Evolutionary conservation across 2,797 vertebrate species (phyloP).

Genomic region (Galago senegalensis): DNA sequence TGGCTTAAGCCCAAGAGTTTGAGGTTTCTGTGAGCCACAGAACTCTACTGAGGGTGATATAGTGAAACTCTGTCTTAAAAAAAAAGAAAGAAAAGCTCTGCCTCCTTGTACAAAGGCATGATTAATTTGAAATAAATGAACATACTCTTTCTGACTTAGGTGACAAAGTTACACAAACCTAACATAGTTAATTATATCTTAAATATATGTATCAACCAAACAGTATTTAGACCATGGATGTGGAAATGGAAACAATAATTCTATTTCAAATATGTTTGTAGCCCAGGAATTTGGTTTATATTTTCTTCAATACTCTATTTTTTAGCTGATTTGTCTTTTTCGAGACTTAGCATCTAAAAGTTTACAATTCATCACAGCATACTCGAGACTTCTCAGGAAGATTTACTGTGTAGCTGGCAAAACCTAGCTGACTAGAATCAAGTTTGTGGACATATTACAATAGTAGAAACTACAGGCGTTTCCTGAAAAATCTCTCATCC

Average conservation of each 20-base stretch:
- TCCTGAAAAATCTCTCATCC: not conserved
- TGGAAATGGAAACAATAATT: not conserved
- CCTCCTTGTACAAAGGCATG: not conserved
- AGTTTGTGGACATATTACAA: not conserved
- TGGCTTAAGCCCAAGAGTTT: no score
- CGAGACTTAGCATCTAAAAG: slow-evolving; percentile 32
- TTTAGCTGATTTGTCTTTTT: slow-evolving; percentile 28
- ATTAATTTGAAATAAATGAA: slow-evolving; percentile 56
- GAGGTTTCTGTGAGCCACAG: no score
- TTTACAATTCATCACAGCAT: not conserved
- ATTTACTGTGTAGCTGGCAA: not conserved
- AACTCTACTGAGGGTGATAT: no score
- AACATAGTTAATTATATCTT: slow-evolving; percentile 16
- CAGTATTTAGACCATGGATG: not conserved
- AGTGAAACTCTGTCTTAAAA: no score
- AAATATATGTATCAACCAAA: not conserved
- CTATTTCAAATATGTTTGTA: not conserved
- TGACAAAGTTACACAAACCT: not conserved
- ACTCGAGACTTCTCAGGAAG: slow-evolving; percentile 26
- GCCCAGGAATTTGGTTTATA: not conserved
- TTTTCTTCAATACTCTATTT: slow-evolving; percentile 9
- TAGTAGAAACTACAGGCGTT: not conserved
- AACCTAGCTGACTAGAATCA: not conserved
- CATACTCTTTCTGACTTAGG: not conserved
- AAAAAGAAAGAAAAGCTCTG: not conserved